phyloP scores from a whole-genome alignment of 2,888 invertebrate species.

The Cyrtodaria siliqua region DNA sequence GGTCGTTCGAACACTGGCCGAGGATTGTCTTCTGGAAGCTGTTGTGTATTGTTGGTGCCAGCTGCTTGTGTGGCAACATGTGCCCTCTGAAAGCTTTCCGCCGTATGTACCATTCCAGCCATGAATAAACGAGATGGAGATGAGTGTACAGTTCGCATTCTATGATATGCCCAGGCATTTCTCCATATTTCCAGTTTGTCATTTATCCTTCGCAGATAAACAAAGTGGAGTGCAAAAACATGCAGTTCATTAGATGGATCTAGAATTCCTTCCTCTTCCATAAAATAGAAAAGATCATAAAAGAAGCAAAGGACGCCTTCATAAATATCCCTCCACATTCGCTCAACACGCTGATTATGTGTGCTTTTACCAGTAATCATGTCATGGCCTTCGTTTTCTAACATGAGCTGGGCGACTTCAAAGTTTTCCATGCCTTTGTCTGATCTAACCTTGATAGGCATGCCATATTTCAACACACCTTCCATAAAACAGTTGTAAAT shows the following conservation, averaged over 20 bases:
- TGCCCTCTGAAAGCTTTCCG: constrained; percentile 23
- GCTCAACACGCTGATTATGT: constrained; percentile 26
- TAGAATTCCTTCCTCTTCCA: constrained; percentile 36
- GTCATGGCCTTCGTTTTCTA: constrained; percentile 18
- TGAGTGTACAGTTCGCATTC: constrained; percentile 29
- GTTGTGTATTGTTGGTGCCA: too few species aligned
- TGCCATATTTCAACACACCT: too few species aligned
- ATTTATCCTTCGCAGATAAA: constrained; percentile 35
- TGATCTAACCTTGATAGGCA: constrained; percentile 27
- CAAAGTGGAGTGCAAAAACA: constrained; percentile 44
- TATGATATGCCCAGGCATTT: constrained; percentile 42
- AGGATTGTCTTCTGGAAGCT: too few species aligned
- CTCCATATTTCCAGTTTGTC: constrained; percentile 42
- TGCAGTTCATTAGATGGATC: constrained; percentile 33
- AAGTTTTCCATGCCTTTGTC: constrained; percentile 43
- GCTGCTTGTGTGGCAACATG: too few species aligned
- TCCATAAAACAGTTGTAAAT: constrained; percentile 27
- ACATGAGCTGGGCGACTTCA: constrained; percentile 40
- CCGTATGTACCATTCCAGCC: constrained; percentile 24
- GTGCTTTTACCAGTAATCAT: constrained; percentile 50
- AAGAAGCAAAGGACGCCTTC: constrained; percentile 42
- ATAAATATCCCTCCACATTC: constrained; percentile 53
- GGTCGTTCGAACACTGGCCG: too few species aligned
- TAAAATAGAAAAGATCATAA: constrained; percentile 41
- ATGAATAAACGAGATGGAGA: constrained; percentile 31